These are phyloP conservation scores for Cheirogaleus major DNA, from an alignment of 2,797 vertebrate species.

Conservation along the genomic window DNA sequence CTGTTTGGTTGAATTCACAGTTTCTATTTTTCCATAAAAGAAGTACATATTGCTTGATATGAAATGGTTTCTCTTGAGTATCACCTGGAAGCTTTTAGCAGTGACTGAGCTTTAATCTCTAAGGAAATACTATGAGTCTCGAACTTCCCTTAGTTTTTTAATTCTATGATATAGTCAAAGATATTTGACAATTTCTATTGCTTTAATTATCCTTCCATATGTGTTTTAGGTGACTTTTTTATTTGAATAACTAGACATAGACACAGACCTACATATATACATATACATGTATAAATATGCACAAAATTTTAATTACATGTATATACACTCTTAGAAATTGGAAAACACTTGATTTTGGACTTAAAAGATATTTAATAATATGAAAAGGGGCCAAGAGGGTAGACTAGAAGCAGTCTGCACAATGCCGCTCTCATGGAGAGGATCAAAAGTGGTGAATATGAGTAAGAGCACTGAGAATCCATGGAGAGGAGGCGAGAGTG, in stretches of 20 bases:
- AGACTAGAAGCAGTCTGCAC: no score
- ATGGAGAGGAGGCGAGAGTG: no score
- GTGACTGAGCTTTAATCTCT: not conserved
- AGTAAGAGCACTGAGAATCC: no score
- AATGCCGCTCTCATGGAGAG: no score
- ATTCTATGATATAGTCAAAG: not conserved
- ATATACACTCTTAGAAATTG: not conserved
- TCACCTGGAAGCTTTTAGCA: not conserved
- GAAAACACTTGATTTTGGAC: not conserved
- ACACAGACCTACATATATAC: not conserved
- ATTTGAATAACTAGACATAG: not conserved
- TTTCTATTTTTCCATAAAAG: conserved; percentile 32
- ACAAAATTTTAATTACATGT: not conserved
- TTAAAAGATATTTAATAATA: not conserved
- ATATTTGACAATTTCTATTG: not conserved
- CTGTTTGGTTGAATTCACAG: not conserved
- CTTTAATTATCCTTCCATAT: not conserved
- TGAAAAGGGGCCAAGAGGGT: not conserved
- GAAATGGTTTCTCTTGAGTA: conserved; percentile 39
- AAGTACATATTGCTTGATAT: conserved; percentile 20
- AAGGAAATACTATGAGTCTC: not conserved
- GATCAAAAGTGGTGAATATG: no score
- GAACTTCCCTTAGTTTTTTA: conserved; percentile 12
- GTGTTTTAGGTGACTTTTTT: not conserved
- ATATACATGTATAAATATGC: not conserved